Evolutionary conservation across 2,113 vertebrate species (phyloP).

Genomic region (crab-eating macaque (Macaca fascicularis)): T2T-MFA8v1.1 NC_088377.1:11729001-11729500

Average conservation of each 20-base stretch:
- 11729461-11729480: not conserved
- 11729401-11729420: not conserved
- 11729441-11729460: not conserved
- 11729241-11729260: not conserved
- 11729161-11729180: not conserved
- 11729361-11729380: not conserved
- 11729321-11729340: not conserved
- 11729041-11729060: not conserved
- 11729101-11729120: not conserved
- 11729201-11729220: not conserved
- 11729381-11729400: slow-evolving; percentile 8
- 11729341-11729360: not conserved
- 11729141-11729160: not conserved
- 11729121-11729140: not conserved
- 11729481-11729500: too few species aligned
- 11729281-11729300: slow-evolving; percentile 27
- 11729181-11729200: slow-evolving; percentile 17
- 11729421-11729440: not conserved
- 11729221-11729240: not conserved
- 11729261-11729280: not conserved
- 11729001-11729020: not conserved
- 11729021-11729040: not conserved
- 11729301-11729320: slow-evolving; percentile 55
- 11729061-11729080: slow-evolving; percentile 8
- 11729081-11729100: not conserved